Percentiles rank a stretch among this genome's conserved stretches.
These are phyloP conservation scores for Montipora cactus DNA, from an alignment of 64 coral and sea anemone genomes.

Conservation along the genomic window DNA sequence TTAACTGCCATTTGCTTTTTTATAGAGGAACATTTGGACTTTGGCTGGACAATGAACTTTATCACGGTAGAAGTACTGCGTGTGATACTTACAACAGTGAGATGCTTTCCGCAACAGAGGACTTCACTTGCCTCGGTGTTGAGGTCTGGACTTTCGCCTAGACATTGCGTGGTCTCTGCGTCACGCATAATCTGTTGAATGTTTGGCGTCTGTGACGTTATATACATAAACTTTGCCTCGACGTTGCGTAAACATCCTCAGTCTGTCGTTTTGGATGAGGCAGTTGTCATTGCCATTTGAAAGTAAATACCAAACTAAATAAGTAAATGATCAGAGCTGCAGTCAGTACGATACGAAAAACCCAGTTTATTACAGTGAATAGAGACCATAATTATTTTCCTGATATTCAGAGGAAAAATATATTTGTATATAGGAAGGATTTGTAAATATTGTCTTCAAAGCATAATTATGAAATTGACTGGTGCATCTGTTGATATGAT, in stretches of 20 bases:
- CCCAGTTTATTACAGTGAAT: no score
- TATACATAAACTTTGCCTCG: no score
- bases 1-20: not conserved
- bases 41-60: slow-evolving; percentile 88
- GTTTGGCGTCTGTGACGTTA: no score
- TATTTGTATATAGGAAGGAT: not conserved
- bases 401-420: not conserved
- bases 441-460: not conserved
- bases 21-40: slow-evolving; percentile 84
- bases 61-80: slow-evolving; percentile 86
- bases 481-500: no score
- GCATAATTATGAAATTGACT: no score
- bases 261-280: no score
- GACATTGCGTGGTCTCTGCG: no score
- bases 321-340: no score
- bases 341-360: no score
- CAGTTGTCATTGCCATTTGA: no score
- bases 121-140: slow-evolving; percentile 76
- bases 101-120: slow-evolving; percentile 80
- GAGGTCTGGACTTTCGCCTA: slow-evolving; percentile 91
- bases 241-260: no score
- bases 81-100: slow-evolving; percentile 91
- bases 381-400: not conserved
- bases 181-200: no score
- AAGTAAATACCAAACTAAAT: not conserved